Evolutionary conservation across 1,140 invertebrate genomes (phyloP).

Genomic region (Hycleus cichorii): DNA sequence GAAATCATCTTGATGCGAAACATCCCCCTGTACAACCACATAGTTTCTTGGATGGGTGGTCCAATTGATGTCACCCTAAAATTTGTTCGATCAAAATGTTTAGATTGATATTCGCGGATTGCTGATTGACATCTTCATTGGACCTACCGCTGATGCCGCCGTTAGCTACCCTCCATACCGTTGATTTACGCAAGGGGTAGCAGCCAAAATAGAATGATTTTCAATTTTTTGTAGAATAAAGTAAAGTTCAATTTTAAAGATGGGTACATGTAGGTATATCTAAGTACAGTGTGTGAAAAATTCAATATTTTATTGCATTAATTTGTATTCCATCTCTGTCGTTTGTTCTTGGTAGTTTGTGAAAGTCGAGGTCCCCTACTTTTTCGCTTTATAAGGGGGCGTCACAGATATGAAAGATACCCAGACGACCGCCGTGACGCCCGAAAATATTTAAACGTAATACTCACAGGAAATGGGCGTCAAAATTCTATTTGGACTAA

Average conservation of each 20-base stretch:
- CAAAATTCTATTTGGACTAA: constrained; percentile 22
- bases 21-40: too few species aligned
- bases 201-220: neutral
- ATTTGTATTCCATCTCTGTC: too few species aligned
- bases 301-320: too few species aligned
- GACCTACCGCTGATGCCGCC: neutral
- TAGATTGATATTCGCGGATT: constrained; percentile 17
- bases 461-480: constrained; percentile 24
- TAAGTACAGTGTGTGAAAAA: too few species aligned
- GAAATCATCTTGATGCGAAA: too few species aligned
- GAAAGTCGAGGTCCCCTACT: too few species aligned
- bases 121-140: constrained; percentile 6
- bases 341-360: too few species aligned
- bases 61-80: neutral
- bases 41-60: constrained; percentile 11
- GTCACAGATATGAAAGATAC: constrained; percentile 16
- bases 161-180: constrained; percentile 3
- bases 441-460: constrained; percentile 20
- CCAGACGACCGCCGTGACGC: constrained; percentile 16
- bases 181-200: too few species aligned
- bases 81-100: constrained; percentile 9
- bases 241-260: too few species aligned
- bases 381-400: constrained; percentile 1
- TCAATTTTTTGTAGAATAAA: neutral
- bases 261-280: too few species aligned